Percentiles rank a stretch among this genome's conserved stretches.
Conservation (phyloP, 2,797 vertebrate species). For the Anguilla obscura region DNA sequence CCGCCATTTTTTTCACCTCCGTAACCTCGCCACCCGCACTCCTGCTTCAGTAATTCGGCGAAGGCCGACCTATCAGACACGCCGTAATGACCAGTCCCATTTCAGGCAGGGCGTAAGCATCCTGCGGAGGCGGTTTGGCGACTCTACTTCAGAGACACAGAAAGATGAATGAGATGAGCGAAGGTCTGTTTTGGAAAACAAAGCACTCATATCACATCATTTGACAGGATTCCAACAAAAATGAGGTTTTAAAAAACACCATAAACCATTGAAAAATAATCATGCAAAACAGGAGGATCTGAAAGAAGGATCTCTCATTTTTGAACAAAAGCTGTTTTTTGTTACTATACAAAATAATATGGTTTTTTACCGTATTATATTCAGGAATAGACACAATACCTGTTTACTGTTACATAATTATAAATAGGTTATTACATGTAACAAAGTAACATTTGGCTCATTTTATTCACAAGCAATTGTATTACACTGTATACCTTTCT, state of each 20-base stretch:
- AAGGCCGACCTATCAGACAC: background rate
- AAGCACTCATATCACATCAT: background rate
- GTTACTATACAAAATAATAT: background rate
- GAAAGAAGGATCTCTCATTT: background rate
- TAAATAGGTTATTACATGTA: background rate
- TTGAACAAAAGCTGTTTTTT: too few species aligned
- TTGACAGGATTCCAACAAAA: background rate
- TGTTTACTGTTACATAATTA: background rate
- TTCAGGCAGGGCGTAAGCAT: background rate
- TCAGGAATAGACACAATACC: background rate
- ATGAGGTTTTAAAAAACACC: background rate
- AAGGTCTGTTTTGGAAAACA: background rate
- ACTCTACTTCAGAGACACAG: background rate
- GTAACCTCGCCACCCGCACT: background rate
- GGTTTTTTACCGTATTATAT: background rate
- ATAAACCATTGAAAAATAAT: background rate
- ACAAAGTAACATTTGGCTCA: background rate
- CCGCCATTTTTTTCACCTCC: background rate
- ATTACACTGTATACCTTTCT: too few species aligned
- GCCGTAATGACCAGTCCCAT: background rate
- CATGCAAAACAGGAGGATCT: background rate
- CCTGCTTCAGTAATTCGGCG: background rate
- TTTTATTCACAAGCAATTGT: too few species aligned
- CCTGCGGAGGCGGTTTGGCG: background rate
- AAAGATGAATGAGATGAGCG: background rate